These are phyloP conservation scores for Presbytis comata DNA, from an alignment of 2,797 vertebrate genomes.

Conservation along the genomic window DNA sequence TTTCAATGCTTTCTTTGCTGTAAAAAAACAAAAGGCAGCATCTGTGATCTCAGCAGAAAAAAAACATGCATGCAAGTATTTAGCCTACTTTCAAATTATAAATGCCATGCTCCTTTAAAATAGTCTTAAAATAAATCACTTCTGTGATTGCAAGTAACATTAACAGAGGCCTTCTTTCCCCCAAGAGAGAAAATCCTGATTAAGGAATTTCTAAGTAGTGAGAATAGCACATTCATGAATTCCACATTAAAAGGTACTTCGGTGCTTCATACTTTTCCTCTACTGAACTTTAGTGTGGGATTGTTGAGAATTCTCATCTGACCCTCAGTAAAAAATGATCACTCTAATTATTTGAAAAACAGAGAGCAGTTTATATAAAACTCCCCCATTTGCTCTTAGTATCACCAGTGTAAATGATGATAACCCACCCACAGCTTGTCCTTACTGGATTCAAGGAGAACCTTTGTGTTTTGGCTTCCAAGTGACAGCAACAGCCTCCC, in stretches of 20 bases:
- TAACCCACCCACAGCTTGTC: neutral
- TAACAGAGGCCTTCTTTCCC: neutral
- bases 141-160: neutral
- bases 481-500: neutral
- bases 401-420: neutral
- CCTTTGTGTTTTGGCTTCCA: neutral
- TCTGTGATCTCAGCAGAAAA: neutral
- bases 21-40: neutral
- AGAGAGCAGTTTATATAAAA: conserved; percentile 39
- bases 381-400: conserved; percentile 12
- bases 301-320: conserved; percentile 45
- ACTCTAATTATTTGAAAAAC: conserved; percentile 41
- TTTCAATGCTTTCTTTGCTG: neutral
- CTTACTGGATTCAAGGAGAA: neutral
- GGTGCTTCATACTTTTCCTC: neutral
- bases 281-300: neutral
- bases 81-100: conserved; percentile 1
- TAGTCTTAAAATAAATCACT: conserved; percentile 12
- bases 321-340: neutral
- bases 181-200: neutral
- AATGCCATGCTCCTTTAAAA: neutral
- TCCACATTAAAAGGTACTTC: neutral
- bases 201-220: neutral
- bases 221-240: neutral
- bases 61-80: neutral